A percentile compares a stretch with the other conserved stretches of the same genome.
phyloP scores from a whole-genome alignment of 2,888 invertebrate species.

The Plusia festucae region DNA sequence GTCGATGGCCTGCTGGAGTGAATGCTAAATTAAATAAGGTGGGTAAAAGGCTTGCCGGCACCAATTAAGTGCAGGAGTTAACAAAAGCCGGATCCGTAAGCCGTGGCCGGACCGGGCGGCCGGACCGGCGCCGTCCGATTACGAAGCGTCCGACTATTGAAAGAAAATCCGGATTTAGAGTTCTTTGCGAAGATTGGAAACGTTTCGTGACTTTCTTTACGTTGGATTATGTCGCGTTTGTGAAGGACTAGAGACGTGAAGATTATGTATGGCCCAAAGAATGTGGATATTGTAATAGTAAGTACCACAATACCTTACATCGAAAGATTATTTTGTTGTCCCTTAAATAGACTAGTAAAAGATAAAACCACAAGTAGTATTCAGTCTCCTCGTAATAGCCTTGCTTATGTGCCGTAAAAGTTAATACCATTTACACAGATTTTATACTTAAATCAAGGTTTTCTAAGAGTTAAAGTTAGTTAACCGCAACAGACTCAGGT shows the following conservation, averaged over 20 bases:
- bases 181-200: conserved; percentile 49
- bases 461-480: background rate
- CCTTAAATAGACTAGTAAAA: too few species aligned
- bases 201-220: conserved; percentile 29
- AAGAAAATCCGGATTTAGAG: conserved; percentile 58
- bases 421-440: background rate
- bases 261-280: conserved; percentile 13
- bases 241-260: conserved; percentile 33
- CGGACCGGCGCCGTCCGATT: conserved; percentile 35
- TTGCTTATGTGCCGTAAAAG: too few species aligned
- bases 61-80: conserved; percentile 55
- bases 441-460: conserved; percentile 4
- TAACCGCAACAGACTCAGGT: background rate
- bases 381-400: too few species aligned
- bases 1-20: conserved; percentile 8
- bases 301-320: too few species aligned
- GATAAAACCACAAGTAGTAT: too few species aligned
- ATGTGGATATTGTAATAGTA: background rate
- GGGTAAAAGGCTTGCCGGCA: conserved; percentile 21
- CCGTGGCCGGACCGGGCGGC: conserved; percentile 20
- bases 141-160: conserved; percentile 45
- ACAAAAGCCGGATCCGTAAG: conserved; percentile 48
- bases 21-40: conserved; percentile 39
- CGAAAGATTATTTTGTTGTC: too few species aligned
- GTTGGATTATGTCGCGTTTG: conserved; percentile 21